Conservation (phyloP, 2,113 vertebrate genomes). For the Rissa tridactyla region DNA sequence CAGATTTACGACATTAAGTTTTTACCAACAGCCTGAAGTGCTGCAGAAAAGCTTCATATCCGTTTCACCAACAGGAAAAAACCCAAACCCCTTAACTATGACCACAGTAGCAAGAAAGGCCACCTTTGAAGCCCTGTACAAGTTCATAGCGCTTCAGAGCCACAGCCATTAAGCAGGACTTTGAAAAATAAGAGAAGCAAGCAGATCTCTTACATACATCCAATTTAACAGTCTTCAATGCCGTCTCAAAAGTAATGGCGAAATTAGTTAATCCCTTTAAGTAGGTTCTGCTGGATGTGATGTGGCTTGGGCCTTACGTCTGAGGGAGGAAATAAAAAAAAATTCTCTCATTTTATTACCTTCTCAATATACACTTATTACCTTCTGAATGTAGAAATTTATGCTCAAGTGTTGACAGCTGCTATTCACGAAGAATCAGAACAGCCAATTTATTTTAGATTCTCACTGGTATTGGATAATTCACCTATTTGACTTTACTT, state of each 20-base stretch:
- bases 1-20: background rate
- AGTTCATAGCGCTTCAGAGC: background rate
- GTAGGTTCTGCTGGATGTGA: background rate
- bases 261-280: background rate
- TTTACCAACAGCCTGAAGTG: background rate
- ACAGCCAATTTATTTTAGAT: background rate
- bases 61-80: background rate
- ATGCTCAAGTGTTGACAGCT: background rate
- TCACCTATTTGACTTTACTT: background rate
- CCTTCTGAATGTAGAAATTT: background rate
- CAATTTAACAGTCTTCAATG: background rate
- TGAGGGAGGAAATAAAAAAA: background rate
- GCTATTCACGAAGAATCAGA: background rate
- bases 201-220: background rate
- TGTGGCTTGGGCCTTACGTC: background rate
- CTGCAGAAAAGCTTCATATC: background rate
- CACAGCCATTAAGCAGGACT: background rate
- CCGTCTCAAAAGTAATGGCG: background rate
- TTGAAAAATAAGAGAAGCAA: background rate
- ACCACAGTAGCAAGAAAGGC: background rate
- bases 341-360: background rate
- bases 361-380: background rate
- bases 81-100: background rate
- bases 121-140: background rate
- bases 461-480: background rate